These are phyloP conservation scores for Metopia argyrocephala DNA, from an alignment of 2,888 invertebrate species.

Conservation along the genomic window DNA sequence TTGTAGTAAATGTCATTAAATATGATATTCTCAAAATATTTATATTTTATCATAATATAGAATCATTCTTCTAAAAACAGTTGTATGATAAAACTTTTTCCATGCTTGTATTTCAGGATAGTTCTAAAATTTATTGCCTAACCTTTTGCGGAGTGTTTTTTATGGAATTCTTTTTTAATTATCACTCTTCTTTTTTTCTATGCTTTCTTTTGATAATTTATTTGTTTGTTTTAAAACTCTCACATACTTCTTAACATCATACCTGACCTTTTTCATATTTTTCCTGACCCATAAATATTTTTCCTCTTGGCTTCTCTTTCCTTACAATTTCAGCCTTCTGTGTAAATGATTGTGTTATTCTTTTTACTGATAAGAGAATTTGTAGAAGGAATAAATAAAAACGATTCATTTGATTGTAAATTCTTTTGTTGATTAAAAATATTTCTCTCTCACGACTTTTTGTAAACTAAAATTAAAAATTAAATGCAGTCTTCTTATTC, in stretches of 20 bases:
- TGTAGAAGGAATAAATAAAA: neutral
- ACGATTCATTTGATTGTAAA: conserved; percentile 4
- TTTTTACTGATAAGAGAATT: conserved; percentile 36
- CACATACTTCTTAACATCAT: conserved; percentile 35
- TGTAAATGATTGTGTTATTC: neutral
- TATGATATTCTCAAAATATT: too few species aligned
- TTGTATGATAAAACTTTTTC: too few species aligned
- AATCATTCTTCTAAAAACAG: too few species aligned
- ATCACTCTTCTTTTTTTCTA: too few species aligned
- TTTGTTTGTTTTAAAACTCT: conserved; percentile 37
- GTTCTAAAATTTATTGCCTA: too few species aligned
- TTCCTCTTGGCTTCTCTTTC: neutral
- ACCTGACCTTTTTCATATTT: conserved; percentile 71
- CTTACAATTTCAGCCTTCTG: conserved; percentile 7
- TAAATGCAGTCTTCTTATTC: too few species aligned
- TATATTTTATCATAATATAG: too few species aligned
- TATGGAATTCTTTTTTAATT: too few species aligned
- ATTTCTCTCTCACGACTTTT: neutral
- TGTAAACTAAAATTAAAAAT: neutral
- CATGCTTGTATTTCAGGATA: too few species aligned
- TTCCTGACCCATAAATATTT: conserved; percentile 69
- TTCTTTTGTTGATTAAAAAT: neutral
- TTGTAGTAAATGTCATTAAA: too few species aligned
- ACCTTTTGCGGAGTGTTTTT: too few species aligned
- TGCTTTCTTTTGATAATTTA: conserved; percentile 56